phyloP scores from a whole-genome alignment of 1,140 invertebrate species.

The Anadara kagoshimensis region DNA sequence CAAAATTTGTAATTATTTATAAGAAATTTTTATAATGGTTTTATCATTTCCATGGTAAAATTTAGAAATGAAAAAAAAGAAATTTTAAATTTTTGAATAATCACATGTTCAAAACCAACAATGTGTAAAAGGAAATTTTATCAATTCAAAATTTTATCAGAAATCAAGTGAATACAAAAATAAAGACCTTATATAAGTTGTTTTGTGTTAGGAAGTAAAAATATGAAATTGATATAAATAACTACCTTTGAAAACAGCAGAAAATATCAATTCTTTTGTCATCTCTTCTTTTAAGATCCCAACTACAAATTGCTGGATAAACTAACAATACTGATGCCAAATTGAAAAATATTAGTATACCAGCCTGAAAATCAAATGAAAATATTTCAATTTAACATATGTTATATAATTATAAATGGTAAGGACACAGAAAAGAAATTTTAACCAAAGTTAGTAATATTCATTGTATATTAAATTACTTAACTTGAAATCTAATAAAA shows the following conservation, averaged over 20 bases:
- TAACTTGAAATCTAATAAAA: too few relatives aligned
- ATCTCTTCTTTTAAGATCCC: slow-evolving; percentile 87
- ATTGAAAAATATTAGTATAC: slow-evolving; percentile 92
- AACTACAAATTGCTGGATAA: slow-evolving; percentile 94
- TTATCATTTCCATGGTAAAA: too few relatives aligned
- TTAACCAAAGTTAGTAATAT: too few relatives aligned
- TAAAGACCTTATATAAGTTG: background rate
- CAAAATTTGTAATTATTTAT: too few relatives aligned
- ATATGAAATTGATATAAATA: background rate
- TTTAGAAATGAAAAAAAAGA: background rate
- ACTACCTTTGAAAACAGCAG: slow-evolving; percentile 80
- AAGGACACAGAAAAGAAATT: background rate
- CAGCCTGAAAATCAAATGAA: slow-evolving; percentile 79
- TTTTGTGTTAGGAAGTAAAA: background rate
- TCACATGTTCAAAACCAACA: too few relatives aligned
- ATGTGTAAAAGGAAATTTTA: too few relatives aligned
- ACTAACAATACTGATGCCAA: slow-evolving; percentile 89
- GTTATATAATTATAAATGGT: background rate
- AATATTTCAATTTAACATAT: background rate
- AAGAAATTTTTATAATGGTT: background rate
- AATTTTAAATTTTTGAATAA: background rate
- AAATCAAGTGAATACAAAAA: too few relatives aligned
- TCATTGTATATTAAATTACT: too few relatives aligned
- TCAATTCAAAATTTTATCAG: too few relatives aligned
- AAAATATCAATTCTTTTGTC: slow-evolving; percentile 86